Base-by-base conservation (phyloP, 2,113 vertebrate species). In the Phalacrocorax carbo region DNA sequence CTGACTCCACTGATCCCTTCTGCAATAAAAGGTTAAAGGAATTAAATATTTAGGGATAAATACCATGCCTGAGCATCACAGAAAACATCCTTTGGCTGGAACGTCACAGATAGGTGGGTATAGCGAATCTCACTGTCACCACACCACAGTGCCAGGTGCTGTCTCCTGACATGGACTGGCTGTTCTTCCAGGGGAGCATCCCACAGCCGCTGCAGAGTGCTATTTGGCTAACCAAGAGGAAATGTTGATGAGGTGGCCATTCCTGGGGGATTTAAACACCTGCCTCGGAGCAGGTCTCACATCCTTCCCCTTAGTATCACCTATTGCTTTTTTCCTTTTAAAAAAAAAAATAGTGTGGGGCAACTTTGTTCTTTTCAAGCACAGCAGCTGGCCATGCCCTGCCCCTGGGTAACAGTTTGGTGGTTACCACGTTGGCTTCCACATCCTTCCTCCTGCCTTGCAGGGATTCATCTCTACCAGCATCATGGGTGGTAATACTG, bases 121-220 rank as follows among this genome's bases (percentile, higher is more conserved):
- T 1, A 3, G 69, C 13, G 49, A 65, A 9, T 51, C 42, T 38
- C 5, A 8, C 5, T 78, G 64, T 18, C 64, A 46, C 44, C 38
- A 7, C 21, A 1, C 8, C 0, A 1, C 1, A 7, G 72, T 34
- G 36, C 34, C 44, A 72, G 77, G 58, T 60, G 48, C 8, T 49
- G 13, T 7, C 26, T 65, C 40, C 34, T 8, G 46, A 14, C 5
- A 0, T 5, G 26, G 22, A 4, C 6, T 13, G 5, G 1, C 7
- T 1, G 1, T 3, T 20, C 22, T 55, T 48, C 32, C 44, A 5
- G 40, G 18, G 29, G 44, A 81, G 26, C 27, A 54, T 49, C 69
- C 48, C 26, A 4, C 44, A 93, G 90, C 70, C 7, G 2, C 46
- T 2, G 0, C 29, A 0, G 4, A 9, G 65, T 36, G 54, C 30